Base-by-base conservation (phyloP, 2,797 vertebrate genomes). In the Chrysocyon brachyurus region DNA sequence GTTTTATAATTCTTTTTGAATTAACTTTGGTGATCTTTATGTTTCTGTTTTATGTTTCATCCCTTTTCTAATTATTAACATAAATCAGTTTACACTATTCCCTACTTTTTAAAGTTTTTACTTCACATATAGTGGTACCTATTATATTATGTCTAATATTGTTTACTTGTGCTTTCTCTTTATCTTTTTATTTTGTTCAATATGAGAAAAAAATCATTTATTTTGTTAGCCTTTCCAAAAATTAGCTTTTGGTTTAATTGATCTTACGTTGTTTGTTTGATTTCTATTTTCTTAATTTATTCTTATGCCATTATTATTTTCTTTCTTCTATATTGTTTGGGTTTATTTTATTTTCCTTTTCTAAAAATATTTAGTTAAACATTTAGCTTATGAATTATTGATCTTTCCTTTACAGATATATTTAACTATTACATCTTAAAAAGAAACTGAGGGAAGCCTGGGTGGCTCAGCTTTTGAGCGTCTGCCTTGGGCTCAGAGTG, bases 1-100 rank as follows among this genome's bases (percentile, higher is more conserved):
- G 22, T 84, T 77, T 75, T 61, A 46, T 66, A 59, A 90, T 68
- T 90, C 17, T 17, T 84, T 97, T 87, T 84, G 2, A 90, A 87
- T 79, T 54, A 79, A 87, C n/a, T 90, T 68, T 77, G n/a, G 40
- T 24, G 31, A 81, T 57, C 31, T 66, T 33, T 24, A 70, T 93
- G 88, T 94, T 91, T 57, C 64, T 87, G 31, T 31, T 70, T 72
- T 72, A 46, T 92, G n/a, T 46, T 73, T 26, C 26, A 70, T 56
- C 1, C 40, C 11, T 85, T 91, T 59, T 70, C 36, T 24, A 91
- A 28, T 52, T 49, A 57, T 19, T 87, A 64, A 64, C 49, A 64
- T 49, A 66, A 87, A 59, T 78, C 46, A 46, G 22, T 88, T 89
- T 79, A 33, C 64, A 83, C 12, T 64, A 40, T 24, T 79, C 5